These are phyloP conservation scores for Meleagris gallopavo DNA, from an alignment of 2,113 vertebrate genomes.

Conservation along the genomic window DNA sequence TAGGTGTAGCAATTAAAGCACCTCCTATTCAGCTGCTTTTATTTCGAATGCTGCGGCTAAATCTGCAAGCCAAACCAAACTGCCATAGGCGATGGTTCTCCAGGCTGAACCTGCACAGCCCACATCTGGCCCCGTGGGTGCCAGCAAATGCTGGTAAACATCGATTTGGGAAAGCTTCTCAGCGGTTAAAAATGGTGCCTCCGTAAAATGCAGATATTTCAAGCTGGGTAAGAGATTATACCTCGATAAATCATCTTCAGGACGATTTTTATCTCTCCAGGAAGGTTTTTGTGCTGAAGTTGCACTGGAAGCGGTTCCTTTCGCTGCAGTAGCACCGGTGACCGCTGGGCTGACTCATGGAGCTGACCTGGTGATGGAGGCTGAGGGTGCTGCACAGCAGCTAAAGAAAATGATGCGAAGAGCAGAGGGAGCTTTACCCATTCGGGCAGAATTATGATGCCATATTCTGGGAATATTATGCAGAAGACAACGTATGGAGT, in stretches of 20 bases:
- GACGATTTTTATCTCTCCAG: neutral
- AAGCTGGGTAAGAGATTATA: neutral
- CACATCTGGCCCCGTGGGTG: too few species aligned
- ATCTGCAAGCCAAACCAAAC: too few species aligned
- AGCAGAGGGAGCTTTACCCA: neutral
- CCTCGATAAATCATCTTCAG: neutral
- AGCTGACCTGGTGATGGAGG: neutral
- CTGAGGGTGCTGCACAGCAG: neutral
- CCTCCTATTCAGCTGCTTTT: neutral
- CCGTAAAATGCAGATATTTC: neutral
- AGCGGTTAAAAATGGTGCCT: neutral
- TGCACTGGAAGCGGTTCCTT: neutral
- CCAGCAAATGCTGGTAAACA: neutral
- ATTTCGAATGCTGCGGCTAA: too few species aligned
- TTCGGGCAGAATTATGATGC: accelerated
- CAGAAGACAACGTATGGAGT: neutral
- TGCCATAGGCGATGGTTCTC: too few species aligned
- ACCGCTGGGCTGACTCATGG: neutral
- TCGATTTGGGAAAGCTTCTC: neutral
- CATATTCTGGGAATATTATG: too few species aligned
- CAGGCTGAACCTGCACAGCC: too few species aligned
- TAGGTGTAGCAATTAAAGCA: neutral
- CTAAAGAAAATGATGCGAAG: neutral
- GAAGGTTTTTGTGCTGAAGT: neutral
- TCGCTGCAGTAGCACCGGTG: neutral